Conservation (phyloP, 1,140 invertebrate genomes). For the Drosophila murphyi region DNA sequence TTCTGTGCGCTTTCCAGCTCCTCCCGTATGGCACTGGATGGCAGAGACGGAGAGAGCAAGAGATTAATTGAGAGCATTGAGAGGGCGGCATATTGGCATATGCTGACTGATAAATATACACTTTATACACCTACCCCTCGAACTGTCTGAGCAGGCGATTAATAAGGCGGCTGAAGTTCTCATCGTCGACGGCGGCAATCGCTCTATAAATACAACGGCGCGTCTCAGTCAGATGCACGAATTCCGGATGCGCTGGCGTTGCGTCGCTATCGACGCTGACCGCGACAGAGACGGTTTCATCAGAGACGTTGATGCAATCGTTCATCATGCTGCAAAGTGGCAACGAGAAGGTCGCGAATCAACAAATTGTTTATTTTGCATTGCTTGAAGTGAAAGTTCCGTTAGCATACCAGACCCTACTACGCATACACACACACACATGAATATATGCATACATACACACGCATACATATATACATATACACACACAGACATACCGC, state of each 20-base stretch:
- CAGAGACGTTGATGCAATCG: constrained; percentile 36
- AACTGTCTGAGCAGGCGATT: constrained; percentile 56
- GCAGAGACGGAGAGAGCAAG: background rate
- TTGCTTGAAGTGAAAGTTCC: constrained; percentile 44
- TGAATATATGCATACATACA: background rate
- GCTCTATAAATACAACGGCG: constrained; percentile 59
- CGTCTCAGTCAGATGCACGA: constrained; percentile 57
- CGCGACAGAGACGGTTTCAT: constrained; percentile 21
- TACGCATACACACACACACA: background rate
- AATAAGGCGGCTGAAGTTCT: constrained; percentile 60
- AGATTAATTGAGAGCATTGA: background rate
- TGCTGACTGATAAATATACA: background rate
- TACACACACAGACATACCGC: constrained; percentile 24
- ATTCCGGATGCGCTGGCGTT: constrained; percentile 46
- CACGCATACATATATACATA: background rate
- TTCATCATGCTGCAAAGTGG: constrained; percentile 38
- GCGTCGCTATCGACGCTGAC: constrained; percentile 16
- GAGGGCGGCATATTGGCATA: background rate
- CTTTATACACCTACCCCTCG: constrained; percentile 50
- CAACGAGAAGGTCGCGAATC: constrained; percentile 23
- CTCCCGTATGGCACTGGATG: constrained; percentile 62
- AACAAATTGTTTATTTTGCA: constrained; percentile 15
- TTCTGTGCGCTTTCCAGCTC: constrained; percentile 56
- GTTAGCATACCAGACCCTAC: constrained; percentile 36
- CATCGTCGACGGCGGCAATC: constrained; percentile 63